A percentile compares a stretch with the other conserved stretches of the same genome.
phyloP scores from a whole-genome alignment of 2,888 invertebrate species.

The Andrena haemorrhoa region DNA sequence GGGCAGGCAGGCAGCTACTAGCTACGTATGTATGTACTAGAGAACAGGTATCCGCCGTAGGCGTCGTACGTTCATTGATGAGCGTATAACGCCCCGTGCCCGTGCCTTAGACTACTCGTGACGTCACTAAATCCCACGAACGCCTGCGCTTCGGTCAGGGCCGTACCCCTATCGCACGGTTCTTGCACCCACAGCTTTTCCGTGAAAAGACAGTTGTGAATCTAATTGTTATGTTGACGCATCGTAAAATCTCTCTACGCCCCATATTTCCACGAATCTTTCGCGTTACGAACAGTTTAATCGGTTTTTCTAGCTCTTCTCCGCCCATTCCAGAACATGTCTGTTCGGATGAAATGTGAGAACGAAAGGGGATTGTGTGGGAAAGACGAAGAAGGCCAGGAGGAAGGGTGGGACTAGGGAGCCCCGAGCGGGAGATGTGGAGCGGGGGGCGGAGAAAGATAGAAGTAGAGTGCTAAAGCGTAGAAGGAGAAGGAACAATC shows the following conservation, averaged over 20 bases:
- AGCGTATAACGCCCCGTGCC: conserved; percentile 75
- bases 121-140: conserved; percentile 73
- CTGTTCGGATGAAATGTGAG: neutral
- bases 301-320: no score
- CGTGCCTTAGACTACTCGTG: conserved; percentile 70
- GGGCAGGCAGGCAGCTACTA: conserved; percentile 3
- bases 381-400: neutral
- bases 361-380: conserved; percentile 13
- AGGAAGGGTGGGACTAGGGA: conserved; percentile 20
- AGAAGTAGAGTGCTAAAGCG: conserved; percentile 19
- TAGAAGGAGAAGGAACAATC: conserved; percentile 74
- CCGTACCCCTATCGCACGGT: conserved; percentile 38
- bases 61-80: conserved; percentile 83
- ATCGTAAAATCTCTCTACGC: no score
- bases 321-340: no score
- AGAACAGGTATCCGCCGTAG: conserved; percentile 76
- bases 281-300: no score
- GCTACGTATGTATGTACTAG: conserved; percentile 52
- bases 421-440: neutral
- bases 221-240: no score
- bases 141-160: conserved; percentile 69
- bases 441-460: conserved; percentile 4
- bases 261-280: no score
- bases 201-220: no score
- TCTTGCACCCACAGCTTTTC: conserved; percentile 15